phyloP scores from a whole-genome alignment of 2,113 vertebrate species.

The Thunnus thynnus region DNA sequence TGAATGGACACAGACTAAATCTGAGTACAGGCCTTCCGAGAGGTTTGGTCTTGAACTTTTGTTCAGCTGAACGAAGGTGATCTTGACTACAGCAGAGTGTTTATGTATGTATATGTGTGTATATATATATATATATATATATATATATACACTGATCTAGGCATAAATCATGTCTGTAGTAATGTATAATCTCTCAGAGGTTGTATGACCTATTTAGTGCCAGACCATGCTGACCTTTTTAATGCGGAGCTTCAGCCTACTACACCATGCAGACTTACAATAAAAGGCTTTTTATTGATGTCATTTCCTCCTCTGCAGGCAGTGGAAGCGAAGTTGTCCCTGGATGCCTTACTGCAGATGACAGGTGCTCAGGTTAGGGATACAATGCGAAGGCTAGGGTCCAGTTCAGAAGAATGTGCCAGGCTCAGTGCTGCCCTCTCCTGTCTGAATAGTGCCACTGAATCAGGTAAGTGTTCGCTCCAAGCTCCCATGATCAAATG shows the following conservation, averaged over 20 bases:
- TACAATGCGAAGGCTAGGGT: slow-evolving; percentile 91
- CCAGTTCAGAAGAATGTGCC: slow-evolving; percentile 92
- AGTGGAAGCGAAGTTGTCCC: slow-evolving; percentile 90
- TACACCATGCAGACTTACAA: neutral
- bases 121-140: too few species aligned
- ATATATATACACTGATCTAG: neutral
- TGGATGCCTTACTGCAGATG: slow-evolving; percentile 97
- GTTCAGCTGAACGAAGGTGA: too few species aligned
- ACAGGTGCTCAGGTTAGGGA: slow-evolving; percentile 92
- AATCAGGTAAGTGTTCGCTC: slow-evolving; percentile 87
- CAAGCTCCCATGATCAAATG: neutral
- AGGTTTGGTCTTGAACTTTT: neutral
- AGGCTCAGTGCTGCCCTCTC: slow-evolving; percentile 92
- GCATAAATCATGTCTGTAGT: neutral
- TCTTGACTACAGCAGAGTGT: neutral
- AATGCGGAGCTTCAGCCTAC: slow-evolving; percentile 12
- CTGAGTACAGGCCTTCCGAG: too few species aligned
- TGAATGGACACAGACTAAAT: too few species aligned
- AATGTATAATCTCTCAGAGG: slow-evolving; percentile 29
- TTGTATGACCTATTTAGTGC: slow-evolving; percentile 37
- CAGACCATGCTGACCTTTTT: slow-evolving; percentile 14
- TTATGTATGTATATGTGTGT: too few species aligned
- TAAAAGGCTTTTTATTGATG: neutral
- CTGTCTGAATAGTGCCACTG: slow-evolving; percentile 92
- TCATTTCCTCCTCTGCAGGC: slow-evolving; percentile 80